Conservation (phyloP, 2,113 vertebrate genomes). For the Abramis brama region DNA sequence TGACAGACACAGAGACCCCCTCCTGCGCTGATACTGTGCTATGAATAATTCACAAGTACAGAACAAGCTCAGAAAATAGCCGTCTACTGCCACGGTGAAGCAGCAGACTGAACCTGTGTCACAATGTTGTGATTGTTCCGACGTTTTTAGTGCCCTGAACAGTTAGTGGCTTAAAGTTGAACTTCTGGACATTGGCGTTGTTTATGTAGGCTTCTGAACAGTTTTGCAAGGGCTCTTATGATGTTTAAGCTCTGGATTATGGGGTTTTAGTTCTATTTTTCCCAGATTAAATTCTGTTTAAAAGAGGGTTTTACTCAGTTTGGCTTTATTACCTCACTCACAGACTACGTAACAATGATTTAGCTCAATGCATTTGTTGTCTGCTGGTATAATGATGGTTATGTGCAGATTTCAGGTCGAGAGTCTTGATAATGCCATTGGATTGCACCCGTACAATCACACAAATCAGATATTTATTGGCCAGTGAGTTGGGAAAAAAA, state of each 20-base stretch:
- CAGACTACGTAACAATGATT: background rate
- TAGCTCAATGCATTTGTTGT: background rate
- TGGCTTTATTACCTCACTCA: constrained; percentile 9
- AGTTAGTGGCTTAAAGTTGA: background rate
- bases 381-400: background rate
- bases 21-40: background rate
- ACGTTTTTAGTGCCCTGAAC: background rate
- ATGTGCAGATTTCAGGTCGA: background rate
- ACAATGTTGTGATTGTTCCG: background rate
- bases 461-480: background rate
- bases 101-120: background rate
- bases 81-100: background rate
- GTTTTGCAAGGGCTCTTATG: background rate
- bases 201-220: background rate
- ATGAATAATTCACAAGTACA: constrained; percentile 16
- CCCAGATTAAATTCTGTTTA: background rate
- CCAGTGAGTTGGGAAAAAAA: background rate
- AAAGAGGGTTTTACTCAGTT: background rate
- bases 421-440: background rate
- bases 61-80: background rate
- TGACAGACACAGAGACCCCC: background rate
- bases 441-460: background rate
- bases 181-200: background rate
- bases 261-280: too few species aligned
- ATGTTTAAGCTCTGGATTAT: constrained; percentile 17